phyloP scores from a whole-genome alignment of 1,140 invertebrate species.

The Mizuhopecten yessoensis region DNA sequence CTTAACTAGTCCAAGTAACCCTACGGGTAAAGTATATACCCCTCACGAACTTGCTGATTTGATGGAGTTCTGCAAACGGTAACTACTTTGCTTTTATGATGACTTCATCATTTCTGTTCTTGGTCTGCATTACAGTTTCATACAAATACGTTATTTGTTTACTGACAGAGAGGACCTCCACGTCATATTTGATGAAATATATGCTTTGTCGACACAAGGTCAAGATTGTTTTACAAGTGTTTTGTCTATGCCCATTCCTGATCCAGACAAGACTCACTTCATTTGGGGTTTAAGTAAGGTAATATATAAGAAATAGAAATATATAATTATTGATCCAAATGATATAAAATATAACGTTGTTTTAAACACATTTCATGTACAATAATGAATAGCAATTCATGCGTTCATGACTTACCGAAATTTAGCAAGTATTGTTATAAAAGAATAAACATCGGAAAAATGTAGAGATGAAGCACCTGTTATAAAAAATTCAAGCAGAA shows the following conservation, averaged over 20 bases:
- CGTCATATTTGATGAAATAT: conserved; percentile 4
- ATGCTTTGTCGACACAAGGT: neutral
- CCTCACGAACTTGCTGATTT: neutral
- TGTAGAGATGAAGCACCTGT: too few species aligned
- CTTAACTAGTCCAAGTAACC: neutral
- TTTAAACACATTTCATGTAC: too few species aligned
- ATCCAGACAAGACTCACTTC: neutral
- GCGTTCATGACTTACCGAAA: too few species aligned
- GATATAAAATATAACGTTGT: too few species aligned
- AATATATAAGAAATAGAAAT: neutral
- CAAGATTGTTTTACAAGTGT: neutral
- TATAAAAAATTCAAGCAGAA: too few species aligned
- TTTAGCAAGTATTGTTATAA: too few species aligned
- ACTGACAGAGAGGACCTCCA: neutral
- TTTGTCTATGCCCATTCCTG: neutral
- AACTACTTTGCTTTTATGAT: neutral
- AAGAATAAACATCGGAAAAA: too few species aligned
- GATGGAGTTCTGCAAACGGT: conserved; percentile 3
- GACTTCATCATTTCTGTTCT: too few species aligned
- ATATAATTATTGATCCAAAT: too few species aligned
- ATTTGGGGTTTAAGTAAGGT: neutral
- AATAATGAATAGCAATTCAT: too few species aligned
- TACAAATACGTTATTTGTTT: neutral
- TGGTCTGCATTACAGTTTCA: too few species aligned
- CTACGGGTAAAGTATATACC: neutral